A percentile compares a stretch with the other conserved stretches of the same genome.
phyloP scores from a whole-genome alignment of 2,797 vertebrate genomes.

The Sylvilagus floridanus region DNA sequence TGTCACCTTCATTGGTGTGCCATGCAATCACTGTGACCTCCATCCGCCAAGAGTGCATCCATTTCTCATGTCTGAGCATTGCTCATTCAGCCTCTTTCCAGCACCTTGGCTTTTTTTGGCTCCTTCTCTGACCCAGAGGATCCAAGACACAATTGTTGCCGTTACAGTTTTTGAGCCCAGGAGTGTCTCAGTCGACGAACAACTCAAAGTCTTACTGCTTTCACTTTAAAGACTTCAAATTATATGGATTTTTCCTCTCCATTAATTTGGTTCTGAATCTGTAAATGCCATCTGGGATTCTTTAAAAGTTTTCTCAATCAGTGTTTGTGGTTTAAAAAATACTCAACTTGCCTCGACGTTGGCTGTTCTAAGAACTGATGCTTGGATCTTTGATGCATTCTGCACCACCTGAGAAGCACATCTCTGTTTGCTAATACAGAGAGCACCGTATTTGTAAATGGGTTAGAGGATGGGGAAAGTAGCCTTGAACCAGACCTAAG shows the following conservation, averaged over 20 bases:
- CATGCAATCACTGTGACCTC: fast-evolving
- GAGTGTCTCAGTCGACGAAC: neutral
- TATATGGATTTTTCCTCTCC: constrained; percentile 4
- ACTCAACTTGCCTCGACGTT: constrained; percentile 49
- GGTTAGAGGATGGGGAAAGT: constrained; percentile 53
- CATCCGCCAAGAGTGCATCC: fast-evolving
- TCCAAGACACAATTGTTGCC: neutral
- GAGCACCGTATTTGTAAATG: constrained; percentile 4
- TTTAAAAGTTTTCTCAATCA: constrained; percentile 67
- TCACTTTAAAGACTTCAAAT: constrained; percentile 52
- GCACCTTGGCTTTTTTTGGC: neutral
- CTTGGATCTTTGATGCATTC: constrained; percentile 58
- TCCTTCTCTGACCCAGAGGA: neutral
- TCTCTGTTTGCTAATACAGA: neutral
- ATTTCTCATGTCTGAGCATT: neutral
- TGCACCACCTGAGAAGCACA: neutral
- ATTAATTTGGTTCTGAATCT: constrained; percentile 65
- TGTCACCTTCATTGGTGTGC: neutral
- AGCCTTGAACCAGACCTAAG: constrained; percentile 72
- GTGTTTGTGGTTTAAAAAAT: constrained; percentile 66
- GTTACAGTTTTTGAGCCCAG: neutral
- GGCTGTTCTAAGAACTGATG: constrained; percentile 35
- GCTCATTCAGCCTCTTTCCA: neutral
- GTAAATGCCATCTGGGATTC: constrained; percentile 68
- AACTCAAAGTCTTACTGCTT: neutral